A percentile compares a stretch with the other conserved stretches of the same genome.
Conservation (phyloP, 2,888 invertebrate genomes). For the Polydrusus cervinus region DNA sequence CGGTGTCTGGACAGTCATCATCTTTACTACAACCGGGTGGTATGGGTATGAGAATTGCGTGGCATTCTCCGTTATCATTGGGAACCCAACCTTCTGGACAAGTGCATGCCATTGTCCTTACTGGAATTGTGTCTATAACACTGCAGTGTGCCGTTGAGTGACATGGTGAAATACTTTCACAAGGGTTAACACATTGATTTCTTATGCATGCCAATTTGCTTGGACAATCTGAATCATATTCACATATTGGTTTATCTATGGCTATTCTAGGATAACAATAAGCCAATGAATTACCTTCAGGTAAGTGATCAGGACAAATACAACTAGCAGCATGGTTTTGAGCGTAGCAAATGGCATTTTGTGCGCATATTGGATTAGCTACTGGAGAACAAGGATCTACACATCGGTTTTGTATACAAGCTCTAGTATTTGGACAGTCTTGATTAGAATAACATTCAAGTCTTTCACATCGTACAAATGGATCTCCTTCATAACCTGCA, state of each 20-base stretch:
- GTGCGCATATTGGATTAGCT: slow-evolving; percentile 83
- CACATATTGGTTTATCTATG: slow-evolving; percentile 80
- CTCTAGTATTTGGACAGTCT: slow-evolving; percentile 85
- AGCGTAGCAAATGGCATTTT: slow-evolving; percentile 87
- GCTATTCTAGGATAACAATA: slow-evolving; percentile 78
- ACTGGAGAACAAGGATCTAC: slow-evolving; percentile 84
- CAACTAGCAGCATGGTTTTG: slow-evolving; percentile 88
- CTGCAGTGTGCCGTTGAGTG: slow-evolving; percentile 83
- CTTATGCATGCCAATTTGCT: slow-evolving; percentile 87
- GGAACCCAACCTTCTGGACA: slow-evolving; percentile 91
- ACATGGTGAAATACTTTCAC: slow-evolving; percentile 84
- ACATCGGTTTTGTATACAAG: slow-evolving; percentile 83
- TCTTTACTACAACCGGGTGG: slow-evolving; percentile 86
- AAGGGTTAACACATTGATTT: slow-evolving; percentile 86
- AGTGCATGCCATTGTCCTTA: slow-evolving; percentile 90
- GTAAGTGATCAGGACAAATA: slow-evolving; percentile 86
- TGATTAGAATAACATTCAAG: slow-evolving; percentile 86
- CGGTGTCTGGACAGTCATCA: slow-evolving; percentile 83
- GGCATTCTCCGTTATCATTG: slow-evolving; percentile 85
- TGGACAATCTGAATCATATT: slow-evolving; percentile 86
- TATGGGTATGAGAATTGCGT: slow-evolving; percentile 80
- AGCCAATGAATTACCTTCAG: slow-evolving; percentile 86
- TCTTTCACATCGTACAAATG: slow-evolving; percentile 84
- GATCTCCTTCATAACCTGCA: slow-evolving; percentile 84
- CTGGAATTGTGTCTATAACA: slow-evolving; percentile 89